Evolutionary conservation across 2,888 invertebrate genomes (phyloP).

Genomic region (Tuta absoluta): DNA sequence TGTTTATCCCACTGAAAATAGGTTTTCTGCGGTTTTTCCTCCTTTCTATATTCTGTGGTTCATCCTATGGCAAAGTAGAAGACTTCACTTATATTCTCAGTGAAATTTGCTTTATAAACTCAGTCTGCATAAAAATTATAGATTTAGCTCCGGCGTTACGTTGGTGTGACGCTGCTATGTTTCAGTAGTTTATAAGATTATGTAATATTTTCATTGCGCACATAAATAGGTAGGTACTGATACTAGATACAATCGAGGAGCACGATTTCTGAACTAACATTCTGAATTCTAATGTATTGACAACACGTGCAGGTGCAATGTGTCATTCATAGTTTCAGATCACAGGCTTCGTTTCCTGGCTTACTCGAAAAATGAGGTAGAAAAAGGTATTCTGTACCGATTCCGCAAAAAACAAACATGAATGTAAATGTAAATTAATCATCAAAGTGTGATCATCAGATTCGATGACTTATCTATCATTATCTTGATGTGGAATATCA

Average conservation of each 20-base stretch:
- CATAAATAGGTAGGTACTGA: neutral
- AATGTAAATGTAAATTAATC: neutral
- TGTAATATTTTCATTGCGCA: conserved; percentile 7
- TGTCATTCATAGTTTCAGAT: no score
- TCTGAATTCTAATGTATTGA: neutral
- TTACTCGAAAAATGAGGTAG: no score
- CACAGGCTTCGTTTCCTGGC: no score
- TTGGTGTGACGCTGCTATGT: neutral
- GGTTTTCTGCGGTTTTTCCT: no score
- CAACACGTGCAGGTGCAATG: conserved; percentile 6
- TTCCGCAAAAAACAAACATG: no score
- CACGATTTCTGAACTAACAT: conserved; percentile 9
- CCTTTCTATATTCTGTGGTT: no score
- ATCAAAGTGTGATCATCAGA: conserved; percentile 14
- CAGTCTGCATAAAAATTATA: neutral
- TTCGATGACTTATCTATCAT: neutral
- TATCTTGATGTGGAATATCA: conserved; percentile 12
- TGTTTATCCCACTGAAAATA: no score
- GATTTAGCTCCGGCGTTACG: neutral
- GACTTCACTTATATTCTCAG: no score
- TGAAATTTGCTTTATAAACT: no score
- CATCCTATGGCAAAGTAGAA: no score
- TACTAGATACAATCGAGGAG: conserved; percentile 8
- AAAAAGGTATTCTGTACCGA: no score
- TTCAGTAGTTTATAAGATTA: conserved; percentile 9